Percentiles rank a stretch among this genome's conserved stretches.
These are phyloP conservation scores for Lonchura striata DNA, from an alignment of 2,113 vertebrate species.

Conservation along the genomic window DNA sequence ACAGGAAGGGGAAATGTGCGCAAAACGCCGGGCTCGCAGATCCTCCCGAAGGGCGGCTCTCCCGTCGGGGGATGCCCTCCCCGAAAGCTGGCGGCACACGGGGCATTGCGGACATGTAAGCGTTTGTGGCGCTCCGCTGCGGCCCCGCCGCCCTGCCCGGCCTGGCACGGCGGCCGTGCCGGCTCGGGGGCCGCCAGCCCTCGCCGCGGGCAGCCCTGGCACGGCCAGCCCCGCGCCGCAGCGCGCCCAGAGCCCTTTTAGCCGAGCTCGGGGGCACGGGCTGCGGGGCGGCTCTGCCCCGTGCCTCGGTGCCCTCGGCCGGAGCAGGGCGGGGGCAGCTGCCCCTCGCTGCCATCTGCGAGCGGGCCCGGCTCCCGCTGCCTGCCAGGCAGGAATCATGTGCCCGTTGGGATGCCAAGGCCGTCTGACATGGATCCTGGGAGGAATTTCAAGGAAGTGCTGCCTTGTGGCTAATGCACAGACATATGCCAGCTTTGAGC, in stretches of 20 bases:
- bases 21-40: neutral
- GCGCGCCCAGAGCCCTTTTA: neutral
- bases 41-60: neutral
- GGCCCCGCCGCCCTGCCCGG: neutral
- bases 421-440: neutral
- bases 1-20: neutral
- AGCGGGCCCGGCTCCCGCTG: neutral
- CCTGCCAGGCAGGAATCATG: neutral
- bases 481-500: neutral
- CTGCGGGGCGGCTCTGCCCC: no score
- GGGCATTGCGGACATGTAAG: accelerated
- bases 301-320: neutral
- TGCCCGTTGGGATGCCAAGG: neutral
- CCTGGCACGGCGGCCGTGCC: neutral
- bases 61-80: neutral
- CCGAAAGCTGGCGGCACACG: neutral
- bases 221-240: neutral
- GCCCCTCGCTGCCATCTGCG: neutral
- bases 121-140: neutral
- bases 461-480: neutral
- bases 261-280: no score
- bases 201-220: neutral
- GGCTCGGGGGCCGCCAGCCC: neutral
- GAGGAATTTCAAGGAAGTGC: neutral
- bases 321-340: accelerated